Evolutionary conservation across 2,113 vertebrate genomes (phyloP).

Genomic region (Corythornis vintsioides): DNA sequence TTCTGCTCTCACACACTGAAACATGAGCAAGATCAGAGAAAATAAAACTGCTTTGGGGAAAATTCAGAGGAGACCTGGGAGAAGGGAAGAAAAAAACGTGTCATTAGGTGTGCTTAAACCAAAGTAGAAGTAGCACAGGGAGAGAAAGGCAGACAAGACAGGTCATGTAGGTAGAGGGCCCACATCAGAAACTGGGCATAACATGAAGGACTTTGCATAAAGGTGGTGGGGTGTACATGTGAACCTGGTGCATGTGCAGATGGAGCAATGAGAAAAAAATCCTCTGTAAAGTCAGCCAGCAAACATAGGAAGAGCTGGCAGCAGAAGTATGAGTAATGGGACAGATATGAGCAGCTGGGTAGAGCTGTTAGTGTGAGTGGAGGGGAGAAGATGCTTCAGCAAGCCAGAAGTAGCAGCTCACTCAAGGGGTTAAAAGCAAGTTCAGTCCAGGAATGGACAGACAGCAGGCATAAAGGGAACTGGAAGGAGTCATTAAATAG

Average conservation of each 20-base stretch:
- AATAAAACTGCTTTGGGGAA: not conserved
- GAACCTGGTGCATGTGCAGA: not conserved
- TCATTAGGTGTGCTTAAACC: not conserved
- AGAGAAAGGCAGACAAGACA: not conserved
- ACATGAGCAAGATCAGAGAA: not conserved
- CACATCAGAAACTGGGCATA: not conserved
- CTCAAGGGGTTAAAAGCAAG: not conserved
- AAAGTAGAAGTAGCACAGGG: not conserved
- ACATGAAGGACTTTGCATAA: not conserved
- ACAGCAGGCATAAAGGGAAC: conserved; percentile 44
- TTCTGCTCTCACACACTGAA: not conserved
- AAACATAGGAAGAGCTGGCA: not conserved
- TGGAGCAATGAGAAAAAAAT: not conserved
- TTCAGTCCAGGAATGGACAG: conserved; percentile 60
- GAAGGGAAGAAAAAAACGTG: not conserved
- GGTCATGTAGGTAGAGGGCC: not conserved
- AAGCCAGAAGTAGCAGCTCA: conserved; percentile 18
- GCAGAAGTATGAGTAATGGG: not conserved
- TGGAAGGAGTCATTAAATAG: conserved; percentile 63
- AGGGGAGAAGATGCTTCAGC: not conserved
- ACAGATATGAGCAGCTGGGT: not conserved
- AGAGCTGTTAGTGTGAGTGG: not conserved
- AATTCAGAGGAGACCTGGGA: not conserved
- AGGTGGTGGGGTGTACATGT: too few relatives aligned
- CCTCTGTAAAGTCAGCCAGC: not conserved